A percentile compares a stretch with the other conserved stretches of the same genome.
Evolutionary conservation across 2,797 vertebrate species (phyloP).

Genomic region (Sphenodon punctatus): DNA sequence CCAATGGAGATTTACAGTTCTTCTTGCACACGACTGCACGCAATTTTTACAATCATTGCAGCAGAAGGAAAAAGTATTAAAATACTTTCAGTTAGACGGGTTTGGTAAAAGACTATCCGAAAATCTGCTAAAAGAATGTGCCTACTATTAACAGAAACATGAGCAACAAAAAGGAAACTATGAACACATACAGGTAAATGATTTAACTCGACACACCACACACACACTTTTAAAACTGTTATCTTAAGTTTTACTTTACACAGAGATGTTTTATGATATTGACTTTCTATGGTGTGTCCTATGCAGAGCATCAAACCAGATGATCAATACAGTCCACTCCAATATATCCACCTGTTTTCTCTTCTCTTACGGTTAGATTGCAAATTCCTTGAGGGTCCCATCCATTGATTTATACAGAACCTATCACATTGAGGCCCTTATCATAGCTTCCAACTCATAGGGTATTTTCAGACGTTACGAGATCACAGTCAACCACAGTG

Average conservation of each 20-base stretch:
- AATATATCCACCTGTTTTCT: background rate
- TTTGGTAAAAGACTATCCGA: background rate
- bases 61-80: background rate
- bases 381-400: background rate
- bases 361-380: background rate
- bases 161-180: background rate
- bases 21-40: background rate
- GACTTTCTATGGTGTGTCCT: background rate
- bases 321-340: background rate
- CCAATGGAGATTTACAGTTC: background rate
- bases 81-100: background rate
- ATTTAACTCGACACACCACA: background rate
- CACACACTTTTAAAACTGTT: too few species aligned
- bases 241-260: slow-evolving; percentile 18
- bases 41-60: background rate
- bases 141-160: background rate
- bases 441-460: background rate
- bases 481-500: too few species aligned
- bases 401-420: background rate
- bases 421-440: background rate
- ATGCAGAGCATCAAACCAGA: background rate
- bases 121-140: background rate
- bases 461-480: too few species aligned
- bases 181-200: background rate
- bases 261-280: background rate